Evolutionary conservation across 2,113 vertebrate species (phyloP).

Genomic region (Dicaeum eximium): DNA sequence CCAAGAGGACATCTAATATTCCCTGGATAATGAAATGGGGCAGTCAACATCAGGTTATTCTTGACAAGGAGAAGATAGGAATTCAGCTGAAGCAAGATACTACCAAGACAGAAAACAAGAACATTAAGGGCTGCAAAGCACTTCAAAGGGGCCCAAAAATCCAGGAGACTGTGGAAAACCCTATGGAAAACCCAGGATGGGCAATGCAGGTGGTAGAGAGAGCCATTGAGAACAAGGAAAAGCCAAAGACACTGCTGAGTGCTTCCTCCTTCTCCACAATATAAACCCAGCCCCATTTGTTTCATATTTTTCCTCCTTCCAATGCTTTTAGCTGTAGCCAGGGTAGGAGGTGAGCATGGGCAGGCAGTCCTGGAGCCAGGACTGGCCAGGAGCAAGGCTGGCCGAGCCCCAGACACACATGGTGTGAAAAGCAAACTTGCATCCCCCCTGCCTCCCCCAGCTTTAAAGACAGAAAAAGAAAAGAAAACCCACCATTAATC

Average conservation of each 20-base stretch:
- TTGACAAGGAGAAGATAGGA: neutral
- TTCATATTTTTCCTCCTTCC: neutral
- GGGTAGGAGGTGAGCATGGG: neutral
- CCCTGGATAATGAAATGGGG: neutral
- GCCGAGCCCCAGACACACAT: neutral
- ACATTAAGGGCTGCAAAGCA: neutral
- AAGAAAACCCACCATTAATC: neutral
- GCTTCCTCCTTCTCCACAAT: neutral
- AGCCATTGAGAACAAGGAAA: neutral
- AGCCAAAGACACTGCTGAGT: neutral
- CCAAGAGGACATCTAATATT: neutral
- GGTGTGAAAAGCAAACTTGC: neutral
- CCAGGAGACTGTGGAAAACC: neutral
- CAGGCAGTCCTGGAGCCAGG: neutral
- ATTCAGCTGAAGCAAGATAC: neutral
- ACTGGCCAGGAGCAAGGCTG: neutral
- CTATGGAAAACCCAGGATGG: neutral
- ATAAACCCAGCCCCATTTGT: neutral
- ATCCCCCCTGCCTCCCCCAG: fast-evolving
- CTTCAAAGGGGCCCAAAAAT: neutral
- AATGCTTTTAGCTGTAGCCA: neutral
- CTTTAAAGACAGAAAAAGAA: neutral
- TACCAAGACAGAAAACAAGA: neutral
- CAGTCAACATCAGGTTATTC: neutral
- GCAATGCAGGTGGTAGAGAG: neutral